Conservation (phyloP, 2,797 vertebrate genomes). For the Xenentodon cancila region DNA sequence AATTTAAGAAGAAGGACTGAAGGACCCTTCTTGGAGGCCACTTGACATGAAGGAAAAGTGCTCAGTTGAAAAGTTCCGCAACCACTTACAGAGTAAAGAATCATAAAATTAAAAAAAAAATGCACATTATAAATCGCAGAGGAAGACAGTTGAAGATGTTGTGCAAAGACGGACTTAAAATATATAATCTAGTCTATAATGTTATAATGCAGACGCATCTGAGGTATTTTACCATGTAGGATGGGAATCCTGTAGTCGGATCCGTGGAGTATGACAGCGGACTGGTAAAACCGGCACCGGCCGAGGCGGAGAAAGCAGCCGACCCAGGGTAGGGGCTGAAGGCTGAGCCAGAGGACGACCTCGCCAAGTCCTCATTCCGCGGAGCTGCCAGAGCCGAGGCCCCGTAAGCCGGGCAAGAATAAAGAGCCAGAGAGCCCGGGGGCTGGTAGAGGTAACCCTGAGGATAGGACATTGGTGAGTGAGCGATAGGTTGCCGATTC, state of each 20-base stretch:
- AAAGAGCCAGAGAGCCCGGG: slow-evolving; percentile 97
- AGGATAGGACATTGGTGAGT: slow-evolving; percentile 96
- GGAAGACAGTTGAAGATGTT: not conserved
- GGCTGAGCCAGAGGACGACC: slow-evolving; percentile 91
- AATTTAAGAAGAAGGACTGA: slow-evolving; percentile 38
- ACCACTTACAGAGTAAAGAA: slow-evolving; percentile 3
- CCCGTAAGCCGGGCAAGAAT: slow-evolving; percentile 96
- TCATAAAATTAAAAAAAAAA: not conserved
- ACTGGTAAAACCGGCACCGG: slow-evolving; percentile 91
- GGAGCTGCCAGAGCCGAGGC: slow-evolving; percentile 94
- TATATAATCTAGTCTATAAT: not conserved
- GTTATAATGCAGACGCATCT: not conserved
- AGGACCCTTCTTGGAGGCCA: slow-evolving; percentile 24
- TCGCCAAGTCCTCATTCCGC: slow-evolving; percentile 92
- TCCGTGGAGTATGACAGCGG: slow-evolving; percentile 94
- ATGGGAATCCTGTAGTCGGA: slow-evolving; percentile 93
- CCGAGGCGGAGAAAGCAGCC: slow-evolving; percentile 94
- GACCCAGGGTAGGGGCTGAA: slow-evolving; percentile 98
- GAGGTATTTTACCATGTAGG: slow-evolving; percentile 92
- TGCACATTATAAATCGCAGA: not conserved
- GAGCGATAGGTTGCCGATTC: slow-evolving; percentile 68
- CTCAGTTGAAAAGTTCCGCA: slow-evolving; percentile 34
- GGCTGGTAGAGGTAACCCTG: slow-evolving; percentile 99
- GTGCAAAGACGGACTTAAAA: slow-evolving; percentile 1
- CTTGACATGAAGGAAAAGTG: slow-evolving; percentile 11